Percentiles rank a stretch among this genome's conserved stretches.
phyloP scores from a whole-genome alignment of 2,888 invertebrate species.

The Tuberolachnus salignus region DNA sequence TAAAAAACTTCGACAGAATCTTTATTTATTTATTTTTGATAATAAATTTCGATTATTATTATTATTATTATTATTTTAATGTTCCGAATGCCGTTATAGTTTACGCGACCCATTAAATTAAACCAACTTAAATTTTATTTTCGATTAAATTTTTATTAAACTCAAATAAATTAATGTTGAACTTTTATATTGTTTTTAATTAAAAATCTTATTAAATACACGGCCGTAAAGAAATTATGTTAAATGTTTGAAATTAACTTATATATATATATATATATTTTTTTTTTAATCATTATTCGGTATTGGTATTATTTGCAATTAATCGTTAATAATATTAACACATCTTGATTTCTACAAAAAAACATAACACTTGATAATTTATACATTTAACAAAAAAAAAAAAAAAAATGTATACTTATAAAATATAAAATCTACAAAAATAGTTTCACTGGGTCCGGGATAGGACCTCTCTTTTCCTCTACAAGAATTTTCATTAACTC shows the following conservation, averaged over 20 bases:
- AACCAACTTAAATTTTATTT: slow-evolving; percentile 10
- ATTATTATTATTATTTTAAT: too few species aligned
- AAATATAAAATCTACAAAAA: too few species aligned
- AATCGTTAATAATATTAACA: background rate
- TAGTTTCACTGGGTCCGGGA: too few species aligned
- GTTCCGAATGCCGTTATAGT: background rate
- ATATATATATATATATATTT: background rate
- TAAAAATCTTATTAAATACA: slow-evolving; percentile 3
- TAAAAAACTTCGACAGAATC: background rate
- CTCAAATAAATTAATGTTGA: slow-evolving; percentile 2
- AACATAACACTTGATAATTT: too few species aligned
- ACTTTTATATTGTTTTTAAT: slow-evolving; percentile 26
- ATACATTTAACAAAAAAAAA: too few species aligned
- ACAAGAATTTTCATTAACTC: too few species aligned
- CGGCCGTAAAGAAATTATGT: background rate
- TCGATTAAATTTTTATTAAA: background rate
- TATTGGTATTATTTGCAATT: background rate
- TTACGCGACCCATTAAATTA: background rate
- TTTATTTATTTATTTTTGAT: background rate
- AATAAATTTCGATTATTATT: background rate
- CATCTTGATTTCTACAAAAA: too few species aligned
- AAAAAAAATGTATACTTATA: too few species aligned
- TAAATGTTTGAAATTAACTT: slow-evolving; percentile 9
- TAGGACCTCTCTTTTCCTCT: too few species aligned
- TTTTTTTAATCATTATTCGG: background rate